Conservation (phyloP, 2,888 invertebrate species). For the Seira sanloemensis region DNA sequence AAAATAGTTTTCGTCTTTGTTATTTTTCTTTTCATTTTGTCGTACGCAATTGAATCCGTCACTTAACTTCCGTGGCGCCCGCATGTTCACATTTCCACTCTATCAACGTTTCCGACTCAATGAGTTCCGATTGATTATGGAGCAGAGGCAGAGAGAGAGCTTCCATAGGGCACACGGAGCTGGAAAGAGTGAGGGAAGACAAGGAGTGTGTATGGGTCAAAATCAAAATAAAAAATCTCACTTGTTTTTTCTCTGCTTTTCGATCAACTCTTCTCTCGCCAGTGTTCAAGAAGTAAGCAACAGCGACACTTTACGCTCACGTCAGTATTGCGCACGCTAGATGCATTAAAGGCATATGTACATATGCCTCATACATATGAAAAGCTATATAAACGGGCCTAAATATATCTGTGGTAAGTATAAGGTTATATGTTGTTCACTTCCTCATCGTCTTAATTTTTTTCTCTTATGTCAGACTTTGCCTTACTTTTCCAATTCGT, state of each 20-base stretch:
- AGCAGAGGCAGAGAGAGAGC: conserved; percentile 21
- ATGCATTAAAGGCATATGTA: no score
- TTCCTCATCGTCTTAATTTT: no score
- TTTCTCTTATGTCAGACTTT: no score
- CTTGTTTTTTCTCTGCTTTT: conserved; percentile 29
- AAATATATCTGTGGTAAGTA: no score
- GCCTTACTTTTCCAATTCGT: conserved; percentile 1
- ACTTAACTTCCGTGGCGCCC: conserved; percentile 62
- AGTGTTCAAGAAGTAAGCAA: conserved; percentile 47
- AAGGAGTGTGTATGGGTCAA: background rate
- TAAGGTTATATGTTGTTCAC: no score
- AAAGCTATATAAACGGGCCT: no score
- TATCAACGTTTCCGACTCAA: conserved; percentile 70
- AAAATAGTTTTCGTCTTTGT: no score
- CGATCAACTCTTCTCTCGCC: conserved; percentile 29
- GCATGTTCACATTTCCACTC: conserved; percentile 63
- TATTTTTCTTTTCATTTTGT: conserved; percentile 19
- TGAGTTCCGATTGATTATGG: conserved; percentile 71
- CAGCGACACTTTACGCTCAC: conserved; percentile 31
- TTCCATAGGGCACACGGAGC: no score
- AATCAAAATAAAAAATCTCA: background rate
- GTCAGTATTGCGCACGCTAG: no score
- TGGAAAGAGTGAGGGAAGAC: no score
- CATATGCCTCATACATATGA: no score
- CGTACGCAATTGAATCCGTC: conserved; percentile 45